Base-by-base conservation (phyloP, 1,140 invertebrate species). In the Achatina immaculata region DNA sequence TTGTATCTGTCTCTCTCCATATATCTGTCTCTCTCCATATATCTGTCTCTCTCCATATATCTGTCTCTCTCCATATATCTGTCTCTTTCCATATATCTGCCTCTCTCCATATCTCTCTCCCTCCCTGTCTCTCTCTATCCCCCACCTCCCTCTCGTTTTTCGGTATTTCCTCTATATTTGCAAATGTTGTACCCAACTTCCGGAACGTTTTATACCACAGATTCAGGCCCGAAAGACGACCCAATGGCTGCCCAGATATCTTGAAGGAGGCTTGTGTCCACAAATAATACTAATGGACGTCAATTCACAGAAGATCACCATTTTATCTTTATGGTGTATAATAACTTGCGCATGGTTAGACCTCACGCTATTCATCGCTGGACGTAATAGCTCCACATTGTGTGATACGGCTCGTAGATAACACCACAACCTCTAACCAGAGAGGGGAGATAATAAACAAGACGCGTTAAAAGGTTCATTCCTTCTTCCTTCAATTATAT, bases 71-170 rank as follows among this genome's bases (percentile, higher is more conserved):
- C n/a, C n/a, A n/a, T n/a, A n/a, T n/a, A n/a, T n/a, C n/a, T n/a
- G n/a, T n/a, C n/a, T n/a, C n/a, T n/a, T n/a, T n/a, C n/a, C n/a
- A n/a, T n/a, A n/a, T 48, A 7, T 48, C 45, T 48, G 7, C 19
- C 45, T 19, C 45, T 48, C 45, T 48, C 45, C 19, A 7, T 48
- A 7, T 48, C 45, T 48, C 45, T 48, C 45, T 48, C 45, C 19
- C 45, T 48, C 45, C 19, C 45, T 48, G 7, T 48, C 62, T 66
- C 62, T 66, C 62, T 66, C 62, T 66, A 7, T 66, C 62, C n/a
- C 62, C n/a, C 62, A n/a, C n/a, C 62, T 66, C 62, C n/a, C 62
- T 66, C 62, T 66, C 62, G 11, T n/a, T n/a, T n/a, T n/a, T n/a
- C n/a, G n/a, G n/a, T n/a, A n/a, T n/a, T n/a, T n/a, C n/a, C n/a